Evolutionary conservation across 2,888 invertebrate species (phyloP), one percentile per base, ranked within the genome.

Genomic region (Eupithecia exiguata): DNA sequence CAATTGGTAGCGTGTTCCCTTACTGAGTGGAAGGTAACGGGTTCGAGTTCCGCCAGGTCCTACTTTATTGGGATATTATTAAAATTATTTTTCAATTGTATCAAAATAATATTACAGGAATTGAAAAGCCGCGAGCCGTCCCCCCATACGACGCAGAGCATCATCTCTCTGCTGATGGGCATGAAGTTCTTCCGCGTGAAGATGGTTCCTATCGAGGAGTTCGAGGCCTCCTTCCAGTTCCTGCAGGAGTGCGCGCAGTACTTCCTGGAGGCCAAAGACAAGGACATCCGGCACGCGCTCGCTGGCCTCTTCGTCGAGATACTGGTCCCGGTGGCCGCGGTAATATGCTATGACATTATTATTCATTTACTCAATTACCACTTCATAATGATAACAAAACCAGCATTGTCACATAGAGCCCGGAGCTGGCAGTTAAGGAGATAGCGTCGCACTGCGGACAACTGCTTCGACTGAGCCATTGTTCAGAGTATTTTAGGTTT

Each of bases 131-230:
- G 98, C 85, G 99, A 99, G 89, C 97, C 98, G 0, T 98, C 97
- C n/a, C 97, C 98, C 0, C 97, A 97, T 82, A 97, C 97, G 1
- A 97, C 98, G 0, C 99, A 99, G 86, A 98, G 98, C 89, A 99
- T 99, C 78, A 99, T 99, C 82, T 98, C 98, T 61, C 95, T 99
- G 53, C 94, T 99, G 40, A 99, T 99, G 99, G 99, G 99, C 71
- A 99, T 99, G 98, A 99, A 99, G 93, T 99, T 99, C 94, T 99
- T 99, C 91, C 95, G 97, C 12, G 97, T 97, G 1, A 97, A 97
- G 84, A 99, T 99, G 98, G 99, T 99, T 69, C 99, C 99, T 0
- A 99, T 99, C 77, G 99, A 99, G 92, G 99, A 99, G 92, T 99
- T 99, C 90, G 99, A 99, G 88, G 98, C 98, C 0, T 99, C 99